These are phyloP conservation scores for Aspiorhynchus laticeps DNA, from an alignment of 2,113 vertebrate genomes.

Conservation along the genomic window DNA sequence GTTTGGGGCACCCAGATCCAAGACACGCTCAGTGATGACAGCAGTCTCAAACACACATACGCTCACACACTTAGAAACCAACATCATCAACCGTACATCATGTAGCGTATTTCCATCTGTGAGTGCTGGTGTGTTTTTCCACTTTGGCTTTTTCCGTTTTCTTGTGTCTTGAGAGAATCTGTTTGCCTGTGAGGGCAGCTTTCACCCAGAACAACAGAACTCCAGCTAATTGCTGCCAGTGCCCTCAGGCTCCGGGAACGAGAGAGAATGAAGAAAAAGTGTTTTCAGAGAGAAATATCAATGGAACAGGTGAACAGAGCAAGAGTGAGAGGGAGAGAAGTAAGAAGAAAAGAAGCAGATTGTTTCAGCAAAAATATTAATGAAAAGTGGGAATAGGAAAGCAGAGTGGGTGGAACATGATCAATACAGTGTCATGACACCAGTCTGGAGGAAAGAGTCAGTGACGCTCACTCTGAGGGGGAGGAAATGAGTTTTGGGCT, in stretches of 20 bases:
- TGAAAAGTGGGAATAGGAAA: constrained; percentile 36
- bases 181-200: neutral
- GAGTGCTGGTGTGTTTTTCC: constrained; percentile 8
- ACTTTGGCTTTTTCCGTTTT: constrained; percentile 7
- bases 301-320: constrained; percentile 33
- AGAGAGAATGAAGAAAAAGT: neutral
- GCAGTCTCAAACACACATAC: constrained; percentile 5
- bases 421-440: constrained; percentile 43
- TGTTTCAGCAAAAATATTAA: constrained; percentile 36
- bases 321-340: constrained; percentile 2
- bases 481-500: constrained; percentile 37
- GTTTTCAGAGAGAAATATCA: constrained; percentile 29
- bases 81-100: constrained; percentile 21
- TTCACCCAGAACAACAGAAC: constrained; percentile 30
- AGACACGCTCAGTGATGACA: neutral
- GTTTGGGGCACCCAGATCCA: neutral
- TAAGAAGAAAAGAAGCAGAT: constrained; percentile 38
- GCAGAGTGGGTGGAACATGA: constrained; percentile 23
- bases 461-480: neutral
- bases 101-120: constrained; percentile 8
- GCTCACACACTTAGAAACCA: neutral
- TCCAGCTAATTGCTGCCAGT: constrained; percentile 45
- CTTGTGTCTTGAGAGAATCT: constrained; percentile 6
- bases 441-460: constrained; percentile 37
- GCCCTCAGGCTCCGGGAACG: constrained; percentile 18